phyloP scores from a whole-genome alignment of 2,113 vertebrate species.

The Gracilinanus agilis region DNA sequence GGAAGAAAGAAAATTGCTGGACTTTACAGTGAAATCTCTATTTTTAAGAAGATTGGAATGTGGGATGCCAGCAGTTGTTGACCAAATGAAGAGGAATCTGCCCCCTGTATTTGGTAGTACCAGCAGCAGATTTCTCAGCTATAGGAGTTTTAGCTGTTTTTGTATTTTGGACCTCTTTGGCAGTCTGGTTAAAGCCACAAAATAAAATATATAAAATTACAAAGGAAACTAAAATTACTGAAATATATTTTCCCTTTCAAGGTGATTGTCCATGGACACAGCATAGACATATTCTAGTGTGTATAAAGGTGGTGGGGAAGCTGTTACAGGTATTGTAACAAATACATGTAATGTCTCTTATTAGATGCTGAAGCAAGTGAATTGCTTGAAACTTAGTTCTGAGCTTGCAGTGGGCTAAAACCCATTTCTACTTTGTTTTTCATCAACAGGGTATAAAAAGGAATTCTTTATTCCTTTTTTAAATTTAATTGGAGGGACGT shows the following conservation, averaged over 20 bases:
- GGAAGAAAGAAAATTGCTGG: neutral
- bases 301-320: neutral
- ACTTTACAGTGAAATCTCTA: neutral
- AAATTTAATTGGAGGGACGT: too few species aligned
- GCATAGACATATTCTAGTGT: too few species aligned
- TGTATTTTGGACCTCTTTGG: neutral
- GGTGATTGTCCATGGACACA: neutral
- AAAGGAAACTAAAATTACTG: neutral
- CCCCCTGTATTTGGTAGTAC: neutral
- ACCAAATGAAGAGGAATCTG: neutral
- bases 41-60: neutral
- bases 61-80: neutral
- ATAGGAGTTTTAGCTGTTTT: neutral
- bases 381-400: neutral
- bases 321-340: neutral
- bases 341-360: neutral
- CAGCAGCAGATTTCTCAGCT: neutral
- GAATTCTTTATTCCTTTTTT: too few species aligned
- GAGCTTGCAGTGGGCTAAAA: neutral
- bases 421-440: neutral
- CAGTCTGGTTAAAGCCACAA: neutral
- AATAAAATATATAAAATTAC: neutral
- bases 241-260: neutral
- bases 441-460: neutral
- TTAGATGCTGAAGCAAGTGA: neutral